phyloP scores from a whole-genome alignment of 2,797 vertebrate genomes.

The Sebastes glaucus region DNA sequence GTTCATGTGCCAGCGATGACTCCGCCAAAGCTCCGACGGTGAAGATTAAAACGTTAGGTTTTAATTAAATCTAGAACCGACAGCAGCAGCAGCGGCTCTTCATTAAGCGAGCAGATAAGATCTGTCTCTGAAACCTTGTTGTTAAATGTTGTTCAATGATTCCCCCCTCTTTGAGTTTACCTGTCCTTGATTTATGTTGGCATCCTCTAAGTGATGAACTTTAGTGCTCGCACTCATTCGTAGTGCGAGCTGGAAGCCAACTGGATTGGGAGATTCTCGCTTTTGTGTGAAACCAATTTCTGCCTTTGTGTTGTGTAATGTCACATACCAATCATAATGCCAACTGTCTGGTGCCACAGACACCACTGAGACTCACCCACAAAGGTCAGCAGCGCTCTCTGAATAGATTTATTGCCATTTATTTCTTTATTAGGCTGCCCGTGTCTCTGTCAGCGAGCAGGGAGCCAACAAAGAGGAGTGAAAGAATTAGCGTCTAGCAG shows the following conservation, averaged over 20 bases:
- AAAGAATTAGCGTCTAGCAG: background rate
- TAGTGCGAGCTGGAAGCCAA: background rate
- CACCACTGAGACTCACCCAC: conserved; percentile 59
- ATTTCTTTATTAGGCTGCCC: conserved; percentile 47
- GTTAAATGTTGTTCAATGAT: conserved; percentile 13
- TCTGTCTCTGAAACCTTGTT: conserved; percentile 1
- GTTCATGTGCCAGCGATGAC: conserved; percentile 29
- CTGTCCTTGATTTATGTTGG: conserved; percentile 17
- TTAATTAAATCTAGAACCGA: conserved; percentile 45
- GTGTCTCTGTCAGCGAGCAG: background rate
- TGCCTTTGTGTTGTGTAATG: conserved; percentile 54
- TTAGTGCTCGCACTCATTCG: background rate
- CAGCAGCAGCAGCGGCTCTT: background rate
- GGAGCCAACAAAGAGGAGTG: conserved; percentile 3
- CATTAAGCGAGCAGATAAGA: conserved; percentile 19
- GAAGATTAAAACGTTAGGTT: conserved; percentile 39
- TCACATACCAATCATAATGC: conserved; percentile 54
- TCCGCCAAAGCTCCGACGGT: conserved; percentile 20
- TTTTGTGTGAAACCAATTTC: conserved; percentile 23
- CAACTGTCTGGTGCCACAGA: conserved; percentile 53
- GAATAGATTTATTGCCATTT: conserved; percentile 51
- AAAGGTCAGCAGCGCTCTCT: conserved; percentile 64
- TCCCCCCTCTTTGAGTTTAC: background rate
- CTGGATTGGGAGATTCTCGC: background rate
- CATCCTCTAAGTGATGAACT: conserved; percentile 30